Evolutionary conservation across 2,113 vertebrate genomes (phyloP).

Genomic region (Melozone crissalis): DNA sequence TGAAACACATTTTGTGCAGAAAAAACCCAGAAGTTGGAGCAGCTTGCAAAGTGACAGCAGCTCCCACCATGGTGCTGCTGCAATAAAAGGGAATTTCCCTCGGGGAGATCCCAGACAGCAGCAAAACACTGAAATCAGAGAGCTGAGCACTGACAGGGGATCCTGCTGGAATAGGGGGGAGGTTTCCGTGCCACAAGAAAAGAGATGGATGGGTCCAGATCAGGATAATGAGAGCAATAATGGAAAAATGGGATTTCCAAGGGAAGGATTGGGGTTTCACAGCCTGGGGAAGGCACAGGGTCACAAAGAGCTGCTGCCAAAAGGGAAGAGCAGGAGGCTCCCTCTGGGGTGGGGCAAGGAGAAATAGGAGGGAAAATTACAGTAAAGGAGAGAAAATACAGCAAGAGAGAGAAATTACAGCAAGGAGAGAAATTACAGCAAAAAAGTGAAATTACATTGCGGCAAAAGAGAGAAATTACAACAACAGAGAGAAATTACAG

Average conservation of each 20-base stretch:
- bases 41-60: not conserved
- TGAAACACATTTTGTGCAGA: not conserved
- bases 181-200: not conserved
- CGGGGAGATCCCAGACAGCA: not conserved
- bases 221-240: not conserved
- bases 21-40: not conserved
- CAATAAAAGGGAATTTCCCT: not conserved
- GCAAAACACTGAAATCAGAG: not conserved
- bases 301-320: not conserved
- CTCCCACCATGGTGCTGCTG: not conserved
- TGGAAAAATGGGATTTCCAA: not conserved
- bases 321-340: not conserved
- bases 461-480: not conserved
- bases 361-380: not conserved
- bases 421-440: not conserved
- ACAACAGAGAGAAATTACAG: not conserved
- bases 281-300: not conserved
- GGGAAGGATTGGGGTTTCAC: not conserved
- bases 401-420: not conserved
- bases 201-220: not conserved
- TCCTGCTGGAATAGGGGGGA: not conserved
- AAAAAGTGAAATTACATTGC: not conserved
- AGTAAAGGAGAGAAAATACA: not conserved
- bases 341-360: not conserved
- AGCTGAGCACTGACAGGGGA: not conserved